Evolutionary conservation across 2,888 invertebrate genomes (phyloP).

Genomic region (Amblyjoppa fuscipennis): DNA sequence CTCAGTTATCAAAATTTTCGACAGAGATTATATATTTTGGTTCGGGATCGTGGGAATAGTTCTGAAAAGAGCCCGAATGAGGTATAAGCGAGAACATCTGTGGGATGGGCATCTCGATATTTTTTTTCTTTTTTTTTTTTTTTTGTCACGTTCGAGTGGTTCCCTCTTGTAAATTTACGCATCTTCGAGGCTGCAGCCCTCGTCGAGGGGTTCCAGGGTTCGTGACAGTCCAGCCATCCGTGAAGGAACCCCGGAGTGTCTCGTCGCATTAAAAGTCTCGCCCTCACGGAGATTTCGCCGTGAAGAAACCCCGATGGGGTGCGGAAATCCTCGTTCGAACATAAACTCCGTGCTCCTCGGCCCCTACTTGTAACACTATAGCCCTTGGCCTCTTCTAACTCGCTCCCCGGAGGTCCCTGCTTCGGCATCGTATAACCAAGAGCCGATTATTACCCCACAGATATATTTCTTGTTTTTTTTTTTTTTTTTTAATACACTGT

Average conservation of each 20-base stretch:
- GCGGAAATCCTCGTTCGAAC: conserved; percentile 58
- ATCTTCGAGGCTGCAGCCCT: conserved; percentile 38
- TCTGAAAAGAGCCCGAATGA: conserved; percentile 27
- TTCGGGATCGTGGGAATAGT: conserved; percentile 51
- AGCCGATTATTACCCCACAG: conserved; percentile 20
- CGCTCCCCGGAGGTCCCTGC: conserved; percentile 35
- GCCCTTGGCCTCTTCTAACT: conserved; percentile 18
- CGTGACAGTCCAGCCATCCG: conserved; percentile 65
- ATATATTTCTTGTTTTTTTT: background rate
- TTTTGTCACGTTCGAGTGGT: conserved; percentile 49
- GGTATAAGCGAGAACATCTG: conserved; percentile 54
- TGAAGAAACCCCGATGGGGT: conserved; percentile 60
- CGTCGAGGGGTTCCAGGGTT: conserved; percentile 55
- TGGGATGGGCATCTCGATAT: conserved; percentile 29
- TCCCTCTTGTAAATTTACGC: conserved; percentile 30
- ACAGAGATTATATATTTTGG: conserved; percentile 5
- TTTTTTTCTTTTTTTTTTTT: conserved; percentile 57
- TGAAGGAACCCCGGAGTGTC: conserved; percentile 59
- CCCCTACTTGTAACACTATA: conserved; percentile 56
- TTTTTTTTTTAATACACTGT: background rate
- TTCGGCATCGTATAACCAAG: conserved; percentile 42
- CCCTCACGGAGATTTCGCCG: conserved; percentile 44
- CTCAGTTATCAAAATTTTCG: background rate
- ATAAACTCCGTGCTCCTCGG: conserved; percentile 19
- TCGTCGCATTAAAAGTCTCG: conserved; percentile 42